Percentiles rank a stretch among this genome's conserved stretches.
phyloP scores from a whole-genome alignment of 2,113 vertebrate genomes.

The Cyprinodon tularosa region DNA sequence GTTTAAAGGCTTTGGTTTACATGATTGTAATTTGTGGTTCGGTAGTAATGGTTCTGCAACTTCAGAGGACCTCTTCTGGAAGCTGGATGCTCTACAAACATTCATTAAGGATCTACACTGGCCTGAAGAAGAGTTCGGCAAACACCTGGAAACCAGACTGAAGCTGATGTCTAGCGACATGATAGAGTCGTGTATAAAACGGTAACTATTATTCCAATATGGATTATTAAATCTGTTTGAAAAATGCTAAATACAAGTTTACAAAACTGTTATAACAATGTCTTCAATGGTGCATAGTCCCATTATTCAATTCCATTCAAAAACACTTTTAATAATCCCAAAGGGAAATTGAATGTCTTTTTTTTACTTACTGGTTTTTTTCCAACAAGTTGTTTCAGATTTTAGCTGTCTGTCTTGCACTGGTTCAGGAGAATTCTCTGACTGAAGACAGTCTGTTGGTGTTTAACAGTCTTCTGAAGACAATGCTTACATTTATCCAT shows the following conservation, averaged over 20 bases:
- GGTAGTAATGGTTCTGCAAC: conserved; percentile 96
- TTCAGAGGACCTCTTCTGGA: conserved; percentile 99
- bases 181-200: conserved; percentile 98
- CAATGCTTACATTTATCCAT: no score
- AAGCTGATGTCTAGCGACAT: conserved; percentile 99
- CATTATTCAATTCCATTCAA: no score
- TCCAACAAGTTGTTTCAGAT: no score
- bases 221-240: not conserved
- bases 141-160: conserved; percentile 94
- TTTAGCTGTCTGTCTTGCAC: no score
- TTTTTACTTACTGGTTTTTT: no score
- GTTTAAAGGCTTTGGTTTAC: not conserved
- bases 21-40: conserved; percentile 26
- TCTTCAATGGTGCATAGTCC: no score
- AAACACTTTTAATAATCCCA: no score
- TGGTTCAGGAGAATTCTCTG: no score
- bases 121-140: conserved; percentile 98
- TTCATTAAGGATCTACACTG: conserved; percentile 98
- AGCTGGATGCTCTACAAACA: conserved; percentile 96
- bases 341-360: no score
- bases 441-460: no score
- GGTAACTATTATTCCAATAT: conserved; percentile 71
- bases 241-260: not conserved
- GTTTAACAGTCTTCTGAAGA: no score
- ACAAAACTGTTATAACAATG: not conserved